Evolutionary conservation across 2,113 vertebrate genomes (phyloP).

Genomic region (Mormyrus lacerda): DNA sequence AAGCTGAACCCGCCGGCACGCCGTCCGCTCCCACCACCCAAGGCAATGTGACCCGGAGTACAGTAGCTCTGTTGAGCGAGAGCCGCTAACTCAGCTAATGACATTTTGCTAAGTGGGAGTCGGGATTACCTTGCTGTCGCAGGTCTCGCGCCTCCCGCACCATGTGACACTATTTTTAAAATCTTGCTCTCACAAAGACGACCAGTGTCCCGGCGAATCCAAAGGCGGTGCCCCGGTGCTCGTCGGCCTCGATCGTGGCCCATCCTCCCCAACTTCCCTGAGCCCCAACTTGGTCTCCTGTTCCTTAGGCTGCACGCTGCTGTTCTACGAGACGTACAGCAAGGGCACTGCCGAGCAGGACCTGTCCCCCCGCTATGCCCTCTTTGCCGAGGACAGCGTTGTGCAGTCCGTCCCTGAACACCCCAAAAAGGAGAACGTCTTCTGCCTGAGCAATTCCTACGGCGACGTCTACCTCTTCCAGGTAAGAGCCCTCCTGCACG

Average conservation of each 20-base stretch:
- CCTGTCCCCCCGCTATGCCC: conserved; percentile 72
- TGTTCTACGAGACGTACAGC: conserved; percentile 89
- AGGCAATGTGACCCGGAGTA: background rate
- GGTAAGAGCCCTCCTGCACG: conserved; percentile 53
- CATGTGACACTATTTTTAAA: background rate
- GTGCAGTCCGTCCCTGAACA: conserved; percentile 93
- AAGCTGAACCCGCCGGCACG: background rate
- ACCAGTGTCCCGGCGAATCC: background rate
- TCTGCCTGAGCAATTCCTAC: conserved; percentile 93
- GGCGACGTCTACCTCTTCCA: conserved; percentile 94
- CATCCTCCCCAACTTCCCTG: background rate
- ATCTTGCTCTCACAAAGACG: background rate
- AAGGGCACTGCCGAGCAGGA: conserved; percentile 76
- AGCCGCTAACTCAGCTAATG: background rate
- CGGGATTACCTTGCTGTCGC: background rate
- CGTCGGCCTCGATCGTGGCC: background rate
- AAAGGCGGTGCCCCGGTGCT: background rate
- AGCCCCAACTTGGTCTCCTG: background rate
- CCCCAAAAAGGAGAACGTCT: conserved; percentile 92
- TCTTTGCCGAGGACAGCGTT: conserved; percentile 85
- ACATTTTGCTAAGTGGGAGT: background rate
- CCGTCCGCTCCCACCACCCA: background rate
- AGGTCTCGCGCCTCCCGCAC: background rate
- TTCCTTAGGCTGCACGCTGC: conserved; percentile 77
- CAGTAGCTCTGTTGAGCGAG: background rate